Evolutionary conservation across 1,140 invertebrate genomes (phyloP).

Genomic region (Drosophila repleta): DNA sequence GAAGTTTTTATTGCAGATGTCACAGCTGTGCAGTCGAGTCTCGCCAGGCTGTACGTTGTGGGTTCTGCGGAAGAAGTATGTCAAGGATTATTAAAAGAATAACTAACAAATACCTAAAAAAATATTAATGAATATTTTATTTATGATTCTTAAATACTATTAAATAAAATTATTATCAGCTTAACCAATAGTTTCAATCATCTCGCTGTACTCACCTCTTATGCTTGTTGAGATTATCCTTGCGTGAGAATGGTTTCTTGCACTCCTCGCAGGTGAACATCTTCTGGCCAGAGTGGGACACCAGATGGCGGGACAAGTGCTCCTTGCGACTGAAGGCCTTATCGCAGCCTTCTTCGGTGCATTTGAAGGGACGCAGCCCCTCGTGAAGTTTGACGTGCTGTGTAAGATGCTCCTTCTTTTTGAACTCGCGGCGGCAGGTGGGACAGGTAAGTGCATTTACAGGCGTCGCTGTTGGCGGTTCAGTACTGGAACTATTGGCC

Average conservation of each 20-base stretch:
- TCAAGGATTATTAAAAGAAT: neutral
- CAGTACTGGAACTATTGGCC: conserved; percentile 1
- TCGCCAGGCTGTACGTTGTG: conserved; percentile 85
- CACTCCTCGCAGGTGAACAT: conserved; percentile 91
- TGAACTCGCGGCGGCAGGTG: conserved; percentile 89
- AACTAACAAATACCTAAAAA: too few relatives aligned
- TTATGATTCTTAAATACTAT: too few relatives aligned
- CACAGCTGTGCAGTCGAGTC: conserved; percentile 88
- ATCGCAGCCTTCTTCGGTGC: conserved; percentile 86
- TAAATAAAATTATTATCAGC: too few relatives aligned
- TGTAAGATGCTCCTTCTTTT: conserved; percentile 89
- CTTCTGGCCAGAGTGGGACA: conserved; percentile 90
- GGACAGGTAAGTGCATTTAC: conserved; percentile 55
- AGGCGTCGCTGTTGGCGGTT: conserved; percentile 18
- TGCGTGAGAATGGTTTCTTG: conserved; percentile 90
- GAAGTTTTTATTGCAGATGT: conserved; percentile 90
- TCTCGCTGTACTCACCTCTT: conserved; percentile 73
- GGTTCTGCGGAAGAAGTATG: conserved; percentile 45
- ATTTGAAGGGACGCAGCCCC: conserved; percentile 87
- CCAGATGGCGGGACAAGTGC: conserved; percentile 88
- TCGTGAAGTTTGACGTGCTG: conserved; percentile 90
- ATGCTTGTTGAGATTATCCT: conserved; percentile 91
- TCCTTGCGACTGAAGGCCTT: conserved; percentile 90
- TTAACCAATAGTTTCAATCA: too few relatives aligned
- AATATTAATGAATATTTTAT: too few relatives aligned